Evolutionary conservation across 35 echinoderm and acorn worm genomes (phyloP).

Genomic region (Eucidaris tribuloides): DNA sequence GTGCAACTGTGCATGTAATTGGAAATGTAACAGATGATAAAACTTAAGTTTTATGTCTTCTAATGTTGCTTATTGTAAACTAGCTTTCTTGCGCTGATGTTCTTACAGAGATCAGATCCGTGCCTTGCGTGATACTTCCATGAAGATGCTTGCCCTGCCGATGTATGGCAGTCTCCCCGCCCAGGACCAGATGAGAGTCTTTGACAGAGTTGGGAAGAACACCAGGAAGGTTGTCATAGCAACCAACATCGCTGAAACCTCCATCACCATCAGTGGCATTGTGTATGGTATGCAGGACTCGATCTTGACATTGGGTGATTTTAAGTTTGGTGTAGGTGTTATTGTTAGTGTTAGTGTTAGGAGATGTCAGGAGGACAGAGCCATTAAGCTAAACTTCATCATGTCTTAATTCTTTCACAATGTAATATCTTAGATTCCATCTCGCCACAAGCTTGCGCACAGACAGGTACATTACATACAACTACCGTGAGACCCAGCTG

Average conservation of each 20-base stretch:
- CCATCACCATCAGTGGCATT: constrained; percentile 99
- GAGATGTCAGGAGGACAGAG: too few relatives aligned
- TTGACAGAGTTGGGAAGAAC: constrained; percentile 74
- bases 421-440: too few relatives aligned
- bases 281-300: constrained; percentile 56
- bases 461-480: too few relatives aligned
- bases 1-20: too few relatives aligned
- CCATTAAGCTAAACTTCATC: too few relatives aligned
- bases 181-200: constrained; percentile 91
- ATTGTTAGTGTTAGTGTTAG: too few relatives aligned
- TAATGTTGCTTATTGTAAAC: too few relatives aligned
- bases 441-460: too few relatives aligned
- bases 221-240: constrained; percentile 95
- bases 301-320: neutral
- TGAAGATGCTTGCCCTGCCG: constrained; percentile 84
- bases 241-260: constrained; percentile 94
- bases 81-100: neutral
- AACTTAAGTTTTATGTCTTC: too few relatives aligned
- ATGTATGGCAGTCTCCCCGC: constrained; percentile 90
- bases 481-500: too few relatives aligned
- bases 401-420: too few relatives aligned
- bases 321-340: neutral
- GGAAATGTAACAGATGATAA: too few relatives aligned
- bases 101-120: constrained; percentile 44
- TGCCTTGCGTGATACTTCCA: constrained; percentile 14